Evolutionary conservation across 2,113 vertebrate species (phyloP), one percentile per base, ranked within the genome.

Genomic region (Odontophorus gujanensis): DNA sequence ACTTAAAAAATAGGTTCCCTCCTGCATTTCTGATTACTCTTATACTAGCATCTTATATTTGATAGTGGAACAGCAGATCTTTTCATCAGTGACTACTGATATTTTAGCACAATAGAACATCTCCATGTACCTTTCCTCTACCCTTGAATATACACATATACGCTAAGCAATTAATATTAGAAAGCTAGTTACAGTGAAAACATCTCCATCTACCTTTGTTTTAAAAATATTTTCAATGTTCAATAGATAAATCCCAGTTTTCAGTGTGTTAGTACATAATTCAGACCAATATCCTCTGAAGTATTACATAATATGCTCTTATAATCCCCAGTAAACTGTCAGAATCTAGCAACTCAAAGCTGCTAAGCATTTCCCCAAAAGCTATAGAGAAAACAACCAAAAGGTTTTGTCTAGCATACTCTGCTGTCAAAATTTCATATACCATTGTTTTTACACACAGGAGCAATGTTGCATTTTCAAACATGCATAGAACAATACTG

Each of bases 1-100:
- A 87, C 75, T 95, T 92, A 75, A 85, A 84, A 93, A 87, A 77
- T 51, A 63, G 24, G 65, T 75, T 91, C 76, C 17, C 69, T 86
- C 50, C 73, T 90, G 61, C 68, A 84, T 82, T 71, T 40, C 53
- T 90, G 87, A 96, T 88, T 71, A 57, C 42, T 93, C 78, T 82
- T 26, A 82, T 38, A 74, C 57, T 88, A 87, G 71, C 68, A 58
- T 24, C n/a, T 83, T 40, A 42, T 13, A 73, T 57, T 47, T 68
- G 72, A 2, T 55, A 62, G 87, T 1, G 22, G 14, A 83, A 72
- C 55, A 65, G 43, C 48, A 17, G 14, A 40, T 78, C 63, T 90
- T 85, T 93, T 85, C 50, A 85, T 40, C 78, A 67, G 25, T 36
- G 57, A 83, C 72, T 63, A 77, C 5, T 48, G 3, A 38, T 40